phyloP scores from a whole-genome alignment of 2,113 vertebrate genomes.

The Charadrius vociferus region DNA sequence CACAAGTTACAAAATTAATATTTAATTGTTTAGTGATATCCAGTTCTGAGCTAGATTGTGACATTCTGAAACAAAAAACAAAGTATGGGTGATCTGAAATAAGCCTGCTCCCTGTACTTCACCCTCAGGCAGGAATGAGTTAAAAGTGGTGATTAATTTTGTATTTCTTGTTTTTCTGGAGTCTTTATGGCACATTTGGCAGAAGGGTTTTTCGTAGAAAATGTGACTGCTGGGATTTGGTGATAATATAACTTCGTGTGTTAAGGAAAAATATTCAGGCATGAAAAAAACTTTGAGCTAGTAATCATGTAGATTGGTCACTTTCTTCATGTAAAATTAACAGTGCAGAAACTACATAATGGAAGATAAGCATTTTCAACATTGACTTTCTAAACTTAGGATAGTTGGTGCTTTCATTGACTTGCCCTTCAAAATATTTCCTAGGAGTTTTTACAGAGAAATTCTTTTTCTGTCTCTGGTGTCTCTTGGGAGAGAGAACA shows the following conservation, averaged over 20 bases:
- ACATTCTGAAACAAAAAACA: neutral
- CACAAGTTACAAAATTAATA: neutral
- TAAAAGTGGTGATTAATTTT: neutral
- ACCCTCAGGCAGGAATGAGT: neutral
- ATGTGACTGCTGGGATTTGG: neutral
- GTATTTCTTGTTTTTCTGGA: neutral
- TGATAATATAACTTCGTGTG: neutral
- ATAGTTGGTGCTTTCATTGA: neutral
- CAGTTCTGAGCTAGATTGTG: neutral
- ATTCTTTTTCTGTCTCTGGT: constrained; percentile 94
- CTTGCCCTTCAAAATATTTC: constrained; percentile 37
- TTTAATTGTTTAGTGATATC: neutral
- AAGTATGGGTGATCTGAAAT: neutral
- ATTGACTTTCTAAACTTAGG: neutral
- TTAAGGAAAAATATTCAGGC: neutral
- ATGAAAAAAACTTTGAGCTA: neutral
- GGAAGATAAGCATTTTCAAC: neutral
- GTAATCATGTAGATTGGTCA: neutral
- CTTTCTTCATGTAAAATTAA: neutral
- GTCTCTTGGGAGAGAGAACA: constrained; percentile 94
- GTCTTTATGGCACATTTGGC: neutral
- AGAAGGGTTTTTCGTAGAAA: neutral
- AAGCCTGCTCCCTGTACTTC: neutral
- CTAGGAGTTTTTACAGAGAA: constrained; percentile 95
- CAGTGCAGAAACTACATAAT: neutral